Evolutionary conservation across 2,113 vertebrate species (phyloP).

Genomic region (Oryzias javanicus): DNA sequence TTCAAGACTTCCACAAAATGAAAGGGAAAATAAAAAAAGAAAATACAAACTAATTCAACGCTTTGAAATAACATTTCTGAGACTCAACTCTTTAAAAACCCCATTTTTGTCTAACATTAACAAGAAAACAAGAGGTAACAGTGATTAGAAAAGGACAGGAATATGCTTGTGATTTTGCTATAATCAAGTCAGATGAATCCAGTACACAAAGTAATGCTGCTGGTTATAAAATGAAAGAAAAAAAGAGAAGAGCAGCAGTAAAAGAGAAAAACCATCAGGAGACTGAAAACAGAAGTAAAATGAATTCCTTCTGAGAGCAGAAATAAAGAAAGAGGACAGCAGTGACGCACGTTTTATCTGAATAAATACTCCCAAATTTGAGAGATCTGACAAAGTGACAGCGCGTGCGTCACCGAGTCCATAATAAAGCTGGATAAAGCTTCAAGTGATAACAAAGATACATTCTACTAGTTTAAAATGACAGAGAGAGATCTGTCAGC

Average conservation of each 20-base stretch:
- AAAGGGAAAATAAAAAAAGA: too few relatives aligned
- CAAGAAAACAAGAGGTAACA: too few relatives aligned
- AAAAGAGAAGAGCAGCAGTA: constrained; percentile 15
- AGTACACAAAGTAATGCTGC: constrained; percentile 44
- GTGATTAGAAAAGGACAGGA: too few relatives aligned
- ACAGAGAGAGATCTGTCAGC: constrained; percentile 43
- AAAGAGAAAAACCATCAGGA: constrained; percentile 10
- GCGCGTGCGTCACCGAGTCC: constrained; percentile 62
- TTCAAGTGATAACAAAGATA: constrained; percentile 30
- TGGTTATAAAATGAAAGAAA: constrained; percentile 31
- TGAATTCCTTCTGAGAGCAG: constrained; percentile 55
- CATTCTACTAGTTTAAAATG: constrained; percentile 46
- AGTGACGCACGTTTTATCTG: constrained; percentile 69
- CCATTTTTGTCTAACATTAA: too few relatives aligned
- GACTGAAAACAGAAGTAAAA: constrained; percentile 35
- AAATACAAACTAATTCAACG: too few relatives aligned
- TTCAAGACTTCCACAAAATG: too few relatives aligned
- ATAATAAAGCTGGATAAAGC: constrained; percentile 45
- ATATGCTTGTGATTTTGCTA: too few relatives aligned
- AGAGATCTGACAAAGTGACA: constrained; percentile 51
- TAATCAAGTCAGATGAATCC: constrained; percentile 12
- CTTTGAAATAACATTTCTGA: too few relatives aligned
- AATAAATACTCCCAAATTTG: constrained; percentile 46
- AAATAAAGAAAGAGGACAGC: constrained; percentile 51
- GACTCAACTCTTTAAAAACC: too few relatives aligned